Base-by-base conservation (phyloP, 2,113 vertebrate genomes). In the Cynoglossus semilaevis region DNA sequence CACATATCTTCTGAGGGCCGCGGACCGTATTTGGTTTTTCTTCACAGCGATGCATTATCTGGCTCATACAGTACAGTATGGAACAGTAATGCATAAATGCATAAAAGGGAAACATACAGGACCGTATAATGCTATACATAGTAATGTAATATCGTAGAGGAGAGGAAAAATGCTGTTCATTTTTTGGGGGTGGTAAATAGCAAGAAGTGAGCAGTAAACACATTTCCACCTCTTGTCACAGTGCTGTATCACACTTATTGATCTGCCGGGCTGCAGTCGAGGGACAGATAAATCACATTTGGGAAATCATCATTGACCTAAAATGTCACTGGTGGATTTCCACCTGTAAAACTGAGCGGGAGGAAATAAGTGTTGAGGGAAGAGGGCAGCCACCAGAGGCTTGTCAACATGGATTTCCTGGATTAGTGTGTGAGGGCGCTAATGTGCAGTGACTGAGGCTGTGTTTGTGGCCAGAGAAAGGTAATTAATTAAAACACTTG, bases 401-500 rank as follows among this genome's bases (percentile, higher is more conserved):
- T 51, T 87, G 85, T 84, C 81, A 64, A 55, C 62, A 67, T 59
- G 66, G 41, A 62, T 86, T 82, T 81, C 61, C 56, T 61, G 82
- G 87, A 78, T 88, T 81, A 85, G 66, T 52, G 60, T 77, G 75
- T 42, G 17, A 70, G 65, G 66, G 56, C 42, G 59, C 58, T 54
- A 63, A 74, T 48, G 77, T 54, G 15, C 59, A 66, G 74, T 80
- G 74, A 79, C 55, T 68, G 59, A 58, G 51, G 48, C 65, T 68
- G 63, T 72, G 74, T 82, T 85, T 77, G 70, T 70, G 74, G 62
- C 63, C 45, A 73, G 15, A 48, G 64, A 61, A 79, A 74, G 77
- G 69, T 85, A 79, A 90, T 89, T 87, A 82, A 88, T 87, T 84
- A 81, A 82, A 81, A 80, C 48, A 1, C 75, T 65, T 79, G 72